Percentiles rank a stretch among this genome's conserved stretches.
Evolutionary conservation across 2,797 vertebrate species (phyloP).

Genomic region (Enteromius mattozi): DNA sequence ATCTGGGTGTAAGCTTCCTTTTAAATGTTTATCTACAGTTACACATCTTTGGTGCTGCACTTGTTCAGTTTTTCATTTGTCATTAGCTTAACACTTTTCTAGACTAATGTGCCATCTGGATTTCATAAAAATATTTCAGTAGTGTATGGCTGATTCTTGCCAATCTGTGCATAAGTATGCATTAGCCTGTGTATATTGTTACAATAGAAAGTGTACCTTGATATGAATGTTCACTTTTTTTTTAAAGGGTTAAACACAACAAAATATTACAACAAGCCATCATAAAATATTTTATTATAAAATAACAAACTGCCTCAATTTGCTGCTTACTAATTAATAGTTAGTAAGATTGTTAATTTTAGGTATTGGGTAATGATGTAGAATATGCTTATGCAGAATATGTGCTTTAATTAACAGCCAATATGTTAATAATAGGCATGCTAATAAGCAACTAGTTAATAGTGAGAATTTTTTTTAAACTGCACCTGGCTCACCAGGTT

Average conservation of each 20-base stretch:
- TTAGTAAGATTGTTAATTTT: too few relatives aligned
- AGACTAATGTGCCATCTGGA: background rate
- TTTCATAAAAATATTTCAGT: background rate
- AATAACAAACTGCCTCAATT: too few relatives aligned
- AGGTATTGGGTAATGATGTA: too few relatives aligned
- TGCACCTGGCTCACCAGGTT: too few relatives aligned
- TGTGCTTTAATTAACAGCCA: too few relatives aligned
- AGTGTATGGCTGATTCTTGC: background rate
- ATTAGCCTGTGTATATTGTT: background rate
- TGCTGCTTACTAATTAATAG: too few relatives aligned
- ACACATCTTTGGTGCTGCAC: background rate
- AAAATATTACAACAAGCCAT: background rate
- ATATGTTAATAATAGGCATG: too few relatives aligned
- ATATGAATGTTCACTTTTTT: background rate
- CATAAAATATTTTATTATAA: too few relatives aligned
- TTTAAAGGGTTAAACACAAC: background rate
- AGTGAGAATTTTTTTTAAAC: background rate
- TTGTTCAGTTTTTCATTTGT: slow-evolving; percentile 12
- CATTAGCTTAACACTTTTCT: background rate
- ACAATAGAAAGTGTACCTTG: background rate
- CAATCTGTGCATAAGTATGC: background rate
- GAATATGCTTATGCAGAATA: too few relatives aligned
- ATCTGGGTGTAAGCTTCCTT: background rate
- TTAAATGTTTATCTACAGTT: background rate
- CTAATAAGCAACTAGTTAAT: too few relatives aligned